Evolutionary conservation across 2,888 invertebrate species (phyloP).

Genomic region (Psylliodes chrysocephalus): DNA sequence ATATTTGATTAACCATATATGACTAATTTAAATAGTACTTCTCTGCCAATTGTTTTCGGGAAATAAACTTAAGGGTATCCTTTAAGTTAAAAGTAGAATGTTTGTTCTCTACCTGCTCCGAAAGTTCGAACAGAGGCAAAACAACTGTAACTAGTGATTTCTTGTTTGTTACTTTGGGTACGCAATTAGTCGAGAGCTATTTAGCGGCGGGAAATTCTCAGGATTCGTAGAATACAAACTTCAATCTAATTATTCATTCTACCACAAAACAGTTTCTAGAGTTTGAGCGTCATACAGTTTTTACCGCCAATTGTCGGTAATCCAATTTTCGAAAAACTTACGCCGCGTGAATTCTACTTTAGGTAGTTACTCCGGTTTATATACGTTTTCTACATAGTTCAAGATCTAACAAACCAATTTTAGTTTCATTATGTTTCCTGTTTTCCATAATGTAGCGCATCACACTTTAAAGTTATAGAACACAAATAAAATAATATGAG

Average conservation of each 20-base stretch:
- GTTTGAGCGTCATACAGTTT: slow-evolving; percentile 29
- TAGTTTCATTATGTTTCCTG: too few relatives aligned
- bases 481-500: too few relatives aligned
- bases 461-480: too few relatives aligned
- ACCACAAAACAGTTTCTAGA: slow-evolving; percentile 29
- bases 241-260: slow-evolving; percentile 36
- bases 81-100: slow-evolving; percentile 7
- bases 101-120: slow-evolving; percentile 32
- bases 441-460: too few relatives aligned
- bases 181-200: slow-evolving; percentile 41
- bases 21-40: not conserved
- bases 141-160: slow-evolving; percentile 36
- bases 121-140: slow-evolving; percentile 29
- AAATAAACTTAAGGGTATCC: slow-evolving; percentile 1
- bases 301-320: slow-evolving; percentile 27
- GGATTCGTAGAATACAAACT: slow-evolving; percentile 31
- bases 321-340: slow-evolving; percentile 28
- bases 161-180: slow-evolving; percentile 40
- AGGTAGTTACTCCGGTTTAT: slow-evolving; percentile 1
- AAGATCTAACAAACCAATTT: too few relatives aligned
- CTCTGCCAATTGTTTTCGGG: not conserved
- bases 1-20: not conserved
- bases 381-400: too few relatives aligned
- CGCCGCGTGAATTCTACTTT: slow-evolving; percentile 6
- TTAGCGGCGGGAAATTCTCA: slow-evolving; percentile 31